phyloP scores from a whole-genome alignment of 2,113 vertebrate species.

The Petromus typicus region DNA sequence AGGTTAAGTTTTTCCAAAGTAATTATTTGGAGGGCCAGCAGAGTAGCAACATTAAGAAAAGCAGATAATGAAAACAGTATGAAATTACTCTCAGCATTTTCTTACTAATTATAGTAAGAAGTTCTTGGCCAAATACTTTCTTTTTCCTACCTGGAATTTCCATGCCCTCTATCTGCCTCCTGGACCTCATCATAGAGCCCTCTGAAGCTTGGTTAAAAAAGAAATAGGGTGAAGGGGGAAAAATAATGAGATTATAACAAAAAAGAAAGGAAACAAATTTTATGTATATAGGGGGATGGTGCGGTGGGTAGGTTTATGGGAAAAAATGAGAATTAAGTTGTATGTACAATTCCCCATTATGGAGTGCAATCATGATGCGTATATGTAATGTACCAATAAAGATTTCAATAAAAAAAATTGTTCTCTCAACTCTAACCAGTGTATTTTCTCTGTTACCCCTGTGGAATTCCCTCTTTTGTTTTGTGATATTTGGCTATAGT shows the following conservation, averaged over 20 bases:
- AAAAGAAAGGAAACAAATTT: too few relatives aligned
- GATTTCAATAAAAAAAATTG: background rate
- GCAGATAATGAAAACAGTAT: background rate
- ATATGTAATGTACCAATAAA: too few relatives aligned
- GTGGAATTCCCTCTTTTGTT: background rate
- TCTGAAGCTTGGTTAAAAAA: background rate
- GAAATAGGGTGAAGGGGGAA: too few relatives aligned
- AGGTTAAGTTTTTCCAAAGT: constrained; percentile 59
- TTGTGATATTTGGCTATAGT: background rate
- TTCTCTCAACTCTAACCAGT: background rate
- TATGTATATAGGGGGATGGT: too few relatives aligned
- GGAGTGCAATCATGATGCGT: too few relatives aligned
- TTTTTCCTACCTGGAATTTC: background rate
- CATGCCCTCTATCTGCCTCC: background rate
- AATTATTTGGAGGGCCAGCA: constrained; percentile 18
- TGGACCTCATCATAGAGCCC: rapidly evolving
- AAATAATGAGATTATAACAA: too few relatives aligned
- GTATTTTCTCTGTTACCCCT: background rate
- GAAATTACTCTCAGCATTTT: background rate
- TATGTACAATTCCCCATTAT: too few relatives aligned
- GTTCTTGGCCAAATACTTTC: rapidly evolving
- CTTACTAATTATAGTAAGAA: background rate
- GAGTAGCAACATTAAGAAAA: constrained; percentile 43
- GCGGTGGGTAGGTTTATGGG: too few relatives aligned
- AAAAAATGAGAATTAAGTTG: too few relatives aligned